Evolutionary conservation across 2,888 invertebrate species (phyloP), one percentile per base, ranked within the genome.

Genomic region (Zaprionus bogoriensis): DNA sequence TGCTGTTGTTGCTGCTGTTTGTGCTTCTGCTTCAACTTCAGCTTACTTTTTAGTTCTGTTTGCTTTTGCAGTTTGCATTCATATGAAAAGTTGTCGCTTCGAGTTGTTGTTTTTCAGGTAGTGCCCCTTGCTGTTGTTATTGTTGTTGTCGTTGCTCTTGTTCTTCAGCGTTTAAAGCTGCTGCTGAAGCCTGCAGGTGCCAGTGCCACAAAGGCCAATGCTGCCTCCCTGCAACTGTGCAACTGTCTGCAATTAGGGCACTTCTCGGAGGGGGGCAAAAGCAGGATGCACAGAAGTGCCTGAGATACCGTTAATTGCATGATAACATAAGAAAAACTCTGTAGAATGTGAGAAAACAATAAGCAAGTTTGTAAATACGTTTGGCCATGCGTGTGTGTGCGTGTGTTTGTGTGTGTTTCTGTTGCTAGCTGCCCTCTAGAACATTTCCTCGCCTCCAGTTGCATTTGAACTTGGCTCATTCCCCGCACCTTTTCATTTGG

Each of bases 281-380:
- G 4, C 5, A 22, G 5, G n/a, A 6, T 23, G 3, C 23, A 23
- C 6, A 23, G 38, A 39, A n/a, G 9, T 19, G 5, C 17, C 23
- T 4, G 38, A 38, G 38, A 17, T 22, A 5, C 4, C 51, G 36
- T 55, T 60, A 52, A 69, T 60, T 72, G 69, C 72, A 72, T 69
- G 69, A 39, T 9, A 17, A 36, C 17, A 47, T 22, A 39, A 44
- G 2, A 23, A 3, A 23, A 52, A 38, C 20, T 7, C 14, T 51
- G 39, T 59, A 32, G 12, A 45, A 51, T 28, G 14, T 36, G n/a
- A n/a, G n/a, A 61, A 23, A 19, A 44, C 39, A 25, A 44, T n/a
- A 7, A 36, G 17, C 17, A 51, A 27, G 12, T 27, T 41, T 39
- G 41, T 41, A 41, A 41, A 41, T 41, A 23, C 39, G 20, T 20